Base-by-base conservation (phyloP, 1,140 invertebrate species). In the Cardiocondyla obscurior region DNA sequence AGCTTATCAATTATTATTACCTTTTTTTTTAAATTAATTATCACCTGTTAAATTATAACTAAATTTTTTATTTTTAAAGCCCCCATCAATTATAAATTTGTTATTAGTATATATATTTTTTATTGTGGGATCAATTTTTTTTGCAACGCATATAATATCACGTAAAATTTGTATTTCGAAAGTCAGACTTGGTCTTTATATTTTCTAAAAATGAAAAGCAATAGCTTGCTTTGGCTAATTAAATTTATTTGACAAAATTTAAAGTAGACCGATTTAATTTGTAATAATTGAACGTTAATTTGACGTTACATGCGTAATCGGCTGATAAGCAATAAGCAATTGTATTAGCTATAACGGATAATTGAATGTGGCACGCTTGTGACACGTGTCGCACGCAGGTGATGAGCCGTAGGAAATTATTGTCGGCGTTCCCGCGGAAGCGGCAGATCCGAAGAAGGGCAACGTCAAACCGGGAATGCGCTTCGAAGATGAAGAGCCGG, bases 281-380 rank as follows among this genome's bases (percentile, higher is more conserved):
- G 42, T 28, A 49, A 60, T 60, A 74, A 79, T 25, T 76, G 16
- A 49, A 76, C 49, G 4, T 36, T n/a, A 16, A 79, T 39, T 5
- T 6, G 7, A 39, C 22, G 39, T 67, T 39, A 53, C 3, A 25
- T 12, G 6, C 14, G 30, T 3, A 10, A 33, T 28, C 25, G 16
- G n/a, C 8, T 46, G 16, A 77, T 77, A 46, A 19, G 39, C 55
- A 28, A 65, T 65, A 19, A 22, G 30, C 62, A 79, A 79, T 79
- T 79, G 49, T 69, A 79, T 67, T 53, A 79, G n/a, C 16, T 36
- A 1, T 79, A 67, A 77, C 39, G 60, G 46, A 19, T 67, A 55
- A 79, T 53, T 79, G 39, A 79, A 30, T 65, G 25, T 33, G 33
- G 46, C 33, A 53, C n/a, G 60, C 10, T 53, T 16, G 33, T 79